These are phyloP conservation scores for Peromyscus maniculatus DNA, from an alignment of 2,113 vertebrate species.

Conservation along the genomic window DNA sequence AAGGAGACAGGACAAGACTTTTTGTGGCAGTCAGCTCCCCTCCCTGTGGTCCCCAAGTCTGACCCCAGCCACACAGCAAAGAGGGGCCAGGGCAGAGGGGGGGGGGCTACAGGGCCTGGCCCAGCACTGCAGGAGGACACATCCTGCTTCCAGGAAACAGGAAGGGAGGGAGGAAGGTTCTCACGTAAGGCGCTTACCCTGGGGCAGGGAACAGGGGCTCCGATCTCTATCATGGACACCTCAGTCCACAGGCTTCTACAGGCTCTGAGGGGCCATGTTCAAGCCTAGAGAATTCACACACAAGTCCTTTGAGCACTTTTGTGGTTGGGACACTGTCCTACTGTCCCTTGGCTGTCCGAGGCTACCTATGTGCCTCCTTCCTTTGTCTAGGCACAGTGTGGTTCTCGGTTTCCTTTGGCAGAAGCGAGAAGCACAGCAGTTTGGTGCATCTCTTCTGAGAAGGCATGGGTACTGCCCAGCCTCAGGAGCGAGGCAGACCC, in stretches of 20 bases:
- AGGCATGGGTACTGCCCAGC: background rate
- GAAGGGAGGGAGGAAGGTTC: too few species aligned
- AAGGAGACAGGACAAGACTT: background rate
- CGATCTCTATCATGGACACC: background rate
- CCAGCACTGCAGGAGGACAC: rapidly evolving
- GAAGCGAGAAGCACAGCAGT: background rate
- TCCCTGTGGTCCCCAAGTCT: background rate
- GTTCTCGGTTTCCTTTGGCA: background rate
- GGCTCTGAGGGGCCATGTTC: background rate
- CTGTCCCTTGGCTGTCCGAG: background rate
- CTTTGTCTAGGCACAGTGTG: background rate
- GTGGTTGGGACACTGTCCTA: background rate
- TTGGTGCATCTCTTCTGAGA: background rate
- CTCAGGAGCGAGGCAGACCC: background rate
- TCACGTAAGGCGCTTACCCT: rapidly evolving
- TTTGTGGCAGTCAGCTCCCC: background rate
- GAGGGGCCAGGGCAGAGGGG: background rate
- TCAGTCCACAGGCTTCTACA: too few species aligned
- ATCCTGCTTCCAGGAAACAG: background rate
- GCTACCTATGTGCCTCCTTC: background rate
- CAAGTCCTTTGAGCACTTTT: too few species aligned
- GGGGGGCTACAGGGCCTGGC: background rate
- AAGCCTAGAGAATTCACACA: background rate
- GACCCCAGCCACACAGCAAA: background rate
- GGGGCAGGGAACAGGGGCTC: too few species aligned